phyloP scores from a whole-genome alignment of 2,888 invertebrate species.

The Hydraecia micacea region DNA sequence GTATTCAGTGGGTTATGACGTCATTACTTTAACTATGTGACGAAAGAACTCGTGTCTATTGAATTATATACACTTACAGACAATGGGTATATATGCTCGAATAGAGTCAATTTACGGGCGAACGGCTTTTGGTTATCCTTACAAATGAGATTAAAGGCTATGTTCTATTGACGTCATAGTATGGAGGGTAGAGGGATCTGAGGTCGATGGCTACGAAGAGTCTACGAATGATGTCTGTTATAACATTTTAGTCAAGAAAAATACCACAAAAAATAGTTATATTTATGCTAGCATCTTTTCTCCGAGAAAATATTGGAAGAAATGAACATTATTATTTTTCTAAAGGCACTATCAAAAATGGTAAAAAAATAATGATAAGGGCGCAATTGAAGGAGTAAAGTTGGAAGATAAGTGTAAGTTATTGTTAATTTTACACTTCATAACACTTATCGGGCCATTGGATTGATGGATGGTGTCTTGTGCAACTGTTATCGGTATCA shows the following conservation, averaged over 20 bases:
- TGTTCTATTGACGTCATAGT: constrained; percentile 67
- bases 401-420: constrained; percentile 30
- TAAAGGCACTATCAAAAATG: neutral
- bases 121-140: constrained; percentile 60
- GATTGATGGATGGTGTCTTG: constrained; percentile 24
- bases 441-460: constrained; percentile 34
- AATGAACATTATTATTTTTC: neutral
- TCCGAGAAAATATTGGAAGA: neutral
- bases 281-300: neutral
- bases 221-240: constrained; percentile 2
- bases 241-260: too few relatives aligned
- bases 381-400: constrained; percentile 11
- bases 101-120: constrained; percentile 34
- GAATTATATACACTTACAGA: constrained; percentile 27
- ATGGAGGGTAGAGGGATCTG: constrained; percentile 4
- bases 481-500: constrained; percentile 7
- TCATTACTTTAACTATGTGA: constrained; percentile 3
- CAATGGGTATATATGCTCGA: constrained; percentile 27
- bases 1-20: constrained; percentile 1
- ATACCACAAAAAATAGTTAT: too few relatives aligned
- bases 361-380: constrained; percentile 20
- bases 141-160: constrained; percentile 66
- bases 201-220: constrained; percentile 44
- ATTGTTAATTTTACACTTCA: constrained; percentile 33
- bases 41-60: constrained; percentile 16